These are phyloP conservation scores for Melipona beecheii DNA, from an alignment of 2,888 invertebrate species.

Conservation along the genomic window DNA sequence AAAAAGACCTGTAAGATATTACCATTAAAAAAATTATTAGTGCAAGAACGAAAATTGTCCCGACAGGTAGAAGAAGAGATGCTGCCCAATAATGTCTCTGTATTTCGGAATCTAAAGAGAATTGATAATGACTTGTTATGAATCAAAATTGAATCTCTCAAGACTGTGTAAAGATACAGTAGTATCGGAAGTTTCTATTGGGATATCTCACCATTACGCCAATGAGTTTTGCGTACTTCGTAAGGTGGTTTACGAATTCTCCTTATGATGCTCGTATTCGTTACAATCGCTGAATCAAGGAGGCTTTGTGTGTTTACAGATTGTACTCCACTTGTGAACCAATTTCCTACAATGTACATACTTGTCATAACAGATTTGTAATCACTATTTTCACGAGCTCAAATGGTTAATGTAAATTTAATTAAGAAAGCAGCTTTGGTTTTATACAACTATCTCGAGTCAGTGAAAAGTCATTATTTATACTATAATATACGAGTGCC, in stretches of 20 bases:
- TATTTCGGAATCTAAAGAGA: conserved; percentile 72
- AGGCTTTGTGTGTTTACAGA: conserved; percentile 61
- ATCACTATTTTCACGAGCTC: conserved; percentile 30
- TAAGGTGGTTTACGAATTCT: conserved; percentile 39
- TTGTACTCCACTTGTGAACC: conserved; percentile 64
- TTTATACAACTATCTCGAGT: conserved; percentile 31
- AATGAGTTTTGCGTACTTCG: conserved; percentile 47
- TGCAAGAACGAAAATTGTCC: conserved; percentile 76
- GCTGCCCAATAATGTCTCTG: conserved; percentile 75
- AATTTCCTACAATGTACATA: conserved; percentile 72
- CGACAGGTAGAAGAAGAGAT: conserved; percentile 76
- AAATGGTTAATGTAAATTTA: conserved; percentile 40
- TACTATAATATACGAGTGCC: conserved; percentile 48
- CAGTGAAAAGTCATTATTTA: conserved; percentile 26
- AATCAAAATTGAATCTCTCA: not conserved
- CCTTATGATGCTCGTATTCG: conserved; percentile 56
- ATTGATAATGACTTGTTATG: conserved; percentile 26
- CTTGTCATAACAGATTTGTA: conserved; percentile 39
- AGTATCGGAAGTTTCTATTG: not conserved
- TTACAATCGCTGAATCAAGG: conserved; percentile 73
- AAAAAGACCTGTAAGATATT: conserved; percentile 44
- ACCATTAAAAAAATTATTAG: conserved; percentile 78
- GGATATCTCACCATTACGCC: conserved; percentile 54
- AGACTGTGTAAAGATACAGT: not conserved
- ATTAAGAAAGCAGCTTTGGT: conserved; percentile 25